Conservation (phyloP, 2,797 vertebrate species). For the Myioborus melanocephalus region DNA sequence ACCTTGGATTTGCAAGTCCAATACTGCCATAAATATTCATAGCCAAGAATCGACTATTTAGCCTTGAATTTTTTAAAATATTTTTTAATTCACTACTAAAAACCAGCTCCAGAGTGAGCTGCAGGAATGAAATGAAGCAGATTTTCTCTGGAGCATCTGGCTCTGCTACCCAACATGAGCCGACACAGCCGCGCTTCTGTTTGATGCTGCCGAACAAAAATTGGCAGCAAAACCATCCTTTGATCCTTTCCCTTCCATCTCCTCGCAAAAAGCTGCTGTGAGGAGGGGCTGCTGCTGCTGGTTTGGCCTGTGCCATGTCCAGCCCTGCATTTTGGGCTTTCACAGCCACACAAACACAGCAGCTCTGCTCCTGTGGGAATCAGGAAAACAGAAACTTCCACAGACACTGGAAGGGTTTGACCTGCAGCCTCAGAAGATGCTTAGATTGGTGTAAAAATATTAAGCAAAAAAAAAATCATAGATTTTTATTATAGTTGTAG, state of each 20-base stretch:
- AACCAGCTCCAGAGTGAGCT: background rate
- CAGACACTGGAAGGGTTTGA: background rate
- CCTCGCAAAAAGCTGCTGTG: background rate
- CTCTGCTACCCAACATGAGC: background rate
- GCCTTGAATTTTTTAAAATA: background rate
- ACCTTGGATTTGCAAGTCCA: slow-evolving; percentile 62
- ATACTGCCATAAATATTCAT: slow-evolving; percentile 60
- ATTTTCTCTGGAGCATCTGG: background rate
- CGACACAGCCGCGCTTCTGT: rapidly evolving
- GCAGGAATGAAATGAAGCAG: background rate
- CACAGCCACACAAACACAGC: background rate
- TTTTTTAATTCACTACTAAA: background rate
- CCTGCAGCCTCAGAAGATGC: background rate
- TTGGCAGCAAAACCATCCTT: background rate
- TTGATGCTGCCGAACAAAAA: background rate
- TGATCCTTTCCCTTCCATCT: background rate
- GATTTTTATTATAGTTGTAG: background rate
- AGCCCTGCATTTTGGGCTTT: background rate
- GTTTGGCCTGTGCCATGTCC: background rate
- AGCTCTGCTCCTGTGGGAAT: background rate
- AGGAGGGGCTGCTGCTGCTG: rapidly evolving
- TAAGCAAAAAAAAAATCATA: background rate
- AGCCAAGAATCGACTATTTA: background rate
- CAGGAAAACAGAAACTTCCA: background rate
- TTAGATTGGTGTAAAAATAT: background rate